Evolutionary conservation across 92 coral and sea anemone genomes (phyloP), one percentile per base, ranked within the genome.

Genomic region (Palythoa grandiflora): DNA sequence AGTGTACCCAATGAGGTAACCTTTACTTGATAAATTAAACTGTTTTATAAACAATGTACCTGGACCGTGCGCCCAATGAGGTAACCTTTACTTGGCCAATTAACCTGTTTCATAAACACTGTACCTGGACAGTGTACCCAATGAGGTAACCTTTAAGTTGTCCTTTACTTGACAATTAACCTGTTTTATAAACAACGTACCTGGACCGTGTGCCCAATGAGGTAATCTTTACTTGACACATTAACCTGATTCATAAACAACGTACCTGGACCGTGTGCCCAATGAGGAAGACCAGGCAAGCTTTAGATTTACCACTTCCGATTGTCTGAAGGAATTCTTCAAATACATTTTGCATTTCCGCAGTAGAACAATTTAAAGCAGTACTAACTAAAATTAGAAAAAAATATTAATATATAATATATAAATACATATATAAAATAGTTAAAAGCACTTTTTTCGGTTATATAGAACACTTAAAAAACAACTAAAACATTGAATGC

Each of bases 251-350:
- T 53, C 9, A 53, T 14, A 35, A 68, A 9, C 39, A 21, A 68
- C 73, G 6, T 81, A 95, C 98, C 91, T 95, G 92, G 66, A 93
- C 79, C 55, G 96, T 93, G n/a, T 85, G 91, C 6, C 98, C 98
- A 1, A 89, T 94, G 53, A 95, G 85, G 54, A 93, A 95, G 72
- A 93, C 90, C 37, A 95, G 59, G 84, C 86, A 95, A 16, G 89
- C 75, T 39, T 85, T 66, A 6, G 86, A 68, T 66, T 51, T 17
- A 14, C 86, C 76, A 48, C 75, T 10, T 15, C 75, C 86, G 13
- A 66, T 40, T 11, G 21, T 52, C 75, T 68, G 38, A 50, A 66
- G 39, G 17, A 81, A 81, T 9, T 15, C 86, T 11, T 81, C 86
- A 28, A 68, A 8, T 39, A 37, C 48, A 81, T 52, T n/a, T 65